Percentiles rank a stretch among this genome's conserved stretches.
phyloP scores from a whole-genome alignment of 2,888 invertebrate genomes.

The Melangyna quadrimaculata region DNA sequence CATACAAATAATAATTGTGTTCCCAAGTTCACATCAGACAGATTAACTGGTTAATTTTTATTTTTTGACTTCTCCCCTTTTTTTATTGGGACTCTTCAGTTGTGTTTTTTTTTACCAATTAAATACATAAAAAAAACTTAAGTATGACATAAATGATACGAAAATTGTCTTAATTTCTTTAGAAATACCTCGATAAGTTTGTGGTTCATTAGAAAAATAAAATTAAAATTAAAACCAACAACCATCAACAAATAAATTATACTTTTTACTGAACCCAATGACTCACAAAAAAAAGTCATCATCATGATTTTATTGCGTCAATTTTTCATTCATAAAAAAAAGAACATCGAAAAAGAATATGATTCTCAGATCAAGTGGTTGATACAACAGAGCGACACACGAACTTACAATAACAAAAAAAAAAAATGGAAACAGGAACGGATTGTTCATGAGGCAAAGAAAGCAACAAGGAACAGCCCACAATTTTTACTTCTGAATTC shows the following conservation, averaged over 20 bases:
- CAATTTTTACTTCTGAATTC: too few relatives aligned
- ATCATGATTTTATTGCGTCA: slow-evolving; percentile 60
- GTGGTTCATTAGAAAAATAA: slow-evolving; percentile 8
- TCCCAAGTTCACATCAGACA: not conserved
- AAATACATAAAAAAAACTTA: slow-evolving; percentile 17
- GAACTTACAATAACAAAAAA: not conserved
- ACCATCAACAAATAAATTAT: slow-evolving; percentile 8
- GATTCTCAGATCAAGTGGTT: slow-evolving; percentile 47
- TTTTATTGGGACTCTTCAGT: not conserved
- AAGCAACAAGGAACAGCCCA: not conserved
- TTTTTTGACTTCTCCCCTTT: slow-evolving; percentile 20
- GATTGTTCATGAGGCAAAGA: not conserved
- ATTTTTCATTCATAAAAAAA: slow-evolving; percentile 65
- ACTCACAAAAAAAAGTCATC: slow-evolving; percentile 67
- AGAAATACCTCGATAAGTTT: slow-evolving; percentile 33
- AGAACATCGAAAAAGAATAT: slow-evolving; percentile 19
- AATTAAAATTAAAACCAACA: not conserved
- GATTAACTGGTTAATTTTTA: slow-evolving; percentile 16
- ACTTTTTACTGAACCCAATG: slow-evolving; percentile 31
- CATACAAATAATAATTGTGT: not conserved
- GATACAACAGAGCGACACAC: slow-evolving; percentile 12
- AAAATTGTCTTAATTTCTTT: slow-evolving; percentile 31
- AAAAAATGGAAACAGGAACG: not conserved
- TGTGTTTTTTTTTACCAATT: slow-evolving; percentile 29
- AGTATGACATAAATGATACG: slow-evolving; percentile 45